These are phyloP conservation scores for Acronicta leporina DNA, from an alignment of 2,888 invertebrate genomes.

Conservation along the genomic window DNA sequence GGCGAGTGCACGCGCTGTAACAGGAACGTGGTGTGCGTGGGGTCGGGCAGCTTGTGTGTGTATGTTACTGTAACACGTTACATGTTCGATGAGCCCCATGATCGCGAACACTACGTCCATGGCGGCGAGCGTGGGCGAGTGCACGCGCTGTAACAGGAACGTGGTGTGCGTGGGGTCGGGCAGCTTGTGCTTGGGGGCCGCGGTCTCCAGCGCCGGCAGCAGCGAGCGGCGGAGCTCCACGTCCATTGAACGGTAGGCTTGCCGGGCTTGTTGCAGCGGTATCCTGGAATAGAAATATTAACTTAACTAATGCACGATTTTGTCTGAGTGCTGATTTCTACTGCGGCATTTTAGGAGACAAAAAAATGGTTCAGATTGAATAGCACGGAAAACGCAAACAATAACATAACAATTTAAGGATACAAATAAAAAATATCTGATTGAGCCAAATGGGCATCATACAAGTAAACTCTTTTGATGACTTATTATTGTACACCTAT, in stretches of 20 bases:
- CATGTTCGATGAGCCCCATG: slow-evolving; percentile 93
- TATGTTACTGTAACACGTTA: no score
- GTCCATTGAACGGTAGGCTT: slow-evolving; percentile 96
- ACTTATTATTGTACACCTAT: no score
- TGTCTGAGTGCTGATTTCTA: no score
- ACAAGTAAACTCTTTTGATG: no score
- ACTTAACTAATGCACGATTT: no score
- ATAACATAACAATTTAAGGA: no score
- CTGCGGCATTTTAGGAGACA: no score
- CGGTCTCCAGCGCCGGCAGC: slow-evolving; percentile 91
- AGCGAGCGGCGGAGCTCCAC: slow-evolving; percentile 93
- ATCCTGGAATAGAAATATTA: slow-evolving; percentile 82
- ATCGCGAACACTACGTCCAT: slow-evolving; percentile 95
- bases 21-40: slow-evolving; percentile 94
- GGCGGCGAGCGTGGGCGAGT: slow-evolving; percentile 93
- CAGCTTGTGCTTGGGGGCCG: slow-evolving; percentile 91
- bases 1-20: slow-evolving; percentile 95
- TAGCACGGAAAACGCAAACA: no score
- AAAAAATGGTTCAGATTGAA: no score
- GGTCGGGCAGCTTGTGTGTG: slow-evolving; percentile 91
- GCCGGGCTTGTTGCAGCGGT: slow-evolving; percentile 95
- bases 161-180: slow-evolving; percentile 92
- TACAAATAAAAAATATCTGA: no score
- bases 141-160: slow-evolving; percentile 95
- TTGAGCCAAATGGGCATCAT: no score